Conservation (phyloP, 2,797 vertebrate species). For the Intellagama lesueurii region DNA sequence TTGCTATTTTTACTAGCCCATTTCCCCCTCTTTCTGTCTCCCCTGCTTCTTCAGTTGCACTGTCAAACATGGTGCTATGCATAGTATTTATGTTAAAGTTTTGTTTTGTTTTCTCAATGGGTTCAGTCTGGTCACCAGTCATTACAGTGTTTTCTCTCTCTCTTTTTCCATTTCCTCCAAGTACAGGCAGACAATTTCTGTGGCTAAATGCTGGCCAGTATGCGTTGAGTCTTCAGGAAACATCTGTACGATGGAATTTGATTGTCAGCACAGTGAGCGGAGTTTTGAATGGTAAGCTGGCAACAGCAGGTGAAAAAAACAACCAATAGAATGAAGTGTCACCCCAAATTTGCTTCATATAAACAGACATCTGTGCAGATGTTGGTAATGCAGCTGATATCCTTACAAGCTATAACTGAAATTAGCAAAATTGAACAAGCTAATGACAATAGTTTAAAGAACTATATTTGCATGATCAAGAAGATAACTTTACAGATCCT, state of each 20-base stretch:
- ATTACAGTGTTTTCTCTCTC: neutral
- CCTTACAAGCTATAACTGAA: neutral
- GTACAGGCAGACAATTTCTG: neutral
- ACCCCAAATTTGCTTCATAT: slow-evolving; percentile 36
- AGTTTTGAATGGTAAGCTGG: slow-evolving; percentile 51
- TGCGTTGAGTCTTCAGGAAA: slow-evolving; percentile 9
- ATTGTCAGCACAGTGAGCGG: slow-evolving; percentile 12
- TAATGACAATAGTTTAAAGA: too few species aligned
- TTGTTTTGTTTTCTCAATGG: slow-evolving; percentile 14
- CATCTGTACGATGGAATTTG: slow-evolving; percentile 16
- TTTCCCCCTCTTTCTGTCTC: neutral
- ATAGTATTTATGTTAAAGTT: neutral
- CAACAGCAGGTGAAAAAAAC: slow-evolving; percentile 34
- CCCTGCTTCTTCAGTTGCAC: slow-evolving; percentile 24
- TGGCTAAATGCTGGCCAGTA: rapidly evolving
- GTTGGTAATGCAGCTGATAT: neutral
- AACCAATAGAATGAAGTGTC: slow-evolving; percentile 31
- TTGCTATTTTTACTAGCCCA: neutral
- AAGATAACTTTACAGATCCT: neutral
- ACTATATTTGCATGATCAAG: neutral
- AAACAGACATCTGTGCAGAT: neutral
- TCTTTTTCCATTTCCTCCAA: neutral
- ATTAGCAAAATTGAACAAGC: neutral
- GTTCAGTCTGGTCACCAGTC: slow-evolving; percentile 37
- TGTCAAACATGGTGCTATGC: neutral